Percentiles rank a stretch among this genome's conserved stretches.
Evolutionary conservation across 2,113 vertebrate genomes (phyloP).

Genomic region (Callorhinus ursinus): DNA sequence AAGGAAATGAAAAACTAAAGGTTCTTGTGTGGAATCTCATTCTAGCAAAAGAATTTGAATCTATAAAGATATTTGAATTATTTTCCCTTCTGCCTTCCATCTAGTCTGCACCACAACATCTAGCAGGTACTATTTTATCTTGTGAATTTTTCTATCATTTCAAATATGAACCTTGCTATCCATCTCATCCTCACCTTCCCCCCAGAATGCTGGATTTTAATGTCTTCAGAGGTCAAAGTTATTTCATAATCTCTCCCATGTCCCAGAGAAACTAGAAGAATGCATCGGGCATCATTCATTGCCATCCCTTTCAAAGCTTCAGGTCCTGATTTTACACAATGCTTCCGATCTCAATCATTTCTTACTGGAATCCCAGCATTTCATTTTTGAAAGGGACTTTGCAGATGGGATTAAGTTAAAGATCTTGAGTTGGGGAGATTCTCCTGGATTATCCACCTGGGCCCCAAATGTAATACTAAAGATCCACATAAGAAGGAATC

Average conservation of each 20-base stretch:
- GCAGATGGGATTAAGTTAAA: background rate
- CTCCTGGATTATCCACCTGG: background rate
- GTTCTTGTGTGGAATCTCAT: background rate
- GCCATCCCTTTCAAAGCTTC: background rate
- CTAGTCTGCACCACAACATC: background rate
- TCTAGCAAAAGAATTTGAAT: background rate
- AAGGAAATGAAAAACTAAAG: background rate
- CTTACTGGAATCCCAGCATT: background rate
- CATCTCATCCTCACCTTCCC: background rate
- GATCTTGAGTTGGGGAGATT: background rate
- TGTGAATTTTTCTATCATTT: background rate
- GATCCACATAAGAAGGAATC: background rate
- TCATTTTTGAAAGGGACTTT: background rate
- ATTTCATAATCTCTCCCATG: background rate
- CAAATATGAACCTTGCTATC: background rate
- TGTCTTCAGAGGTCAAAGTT: background rate
- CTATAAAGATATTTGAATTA: background rate
- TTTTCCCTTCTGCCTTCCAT: background rate
- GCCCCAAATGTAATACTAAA: background rate
- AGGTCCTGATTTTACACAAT: background rate
- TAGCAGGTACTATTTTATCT: background rate
- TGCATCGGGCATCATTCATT: background rate
- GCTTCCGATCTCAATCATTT: background rate
- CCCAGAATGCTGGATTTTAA: background rate
- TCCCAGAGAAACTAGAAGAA: background rate